A percentile compares a stretch with the other conserved stretches of the same genome.
Evolutionary conservation across 2,113 vertebrate genomes (phyloP).

Genomic region (Ammodytes dubius): DNA sequence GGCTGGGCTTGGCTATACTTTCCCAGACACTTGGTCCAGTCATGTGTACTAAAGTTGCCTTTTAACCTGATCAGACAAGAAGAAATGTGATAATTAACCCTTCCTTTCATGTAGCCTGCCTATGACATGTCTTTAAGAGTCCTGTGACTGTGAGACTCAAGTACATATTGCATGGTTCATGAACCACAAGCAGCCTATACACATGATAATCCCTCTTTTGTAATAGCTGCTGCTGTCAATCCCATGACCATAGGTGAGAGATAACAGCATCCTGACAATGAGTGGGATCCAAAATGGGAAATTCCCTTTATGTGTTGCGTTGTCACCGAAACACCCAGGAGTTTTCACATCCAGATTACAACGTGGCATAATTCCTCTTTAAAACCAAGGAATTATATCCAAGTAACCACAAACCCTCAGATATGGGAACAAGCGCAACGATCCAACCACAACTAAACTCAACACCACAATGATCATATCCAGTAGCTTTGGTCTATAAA

Average conservation of each 20-base stretch:
- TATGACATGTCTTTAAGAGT: slow-evolving; percentile 13
- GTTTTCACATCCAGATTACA: not conserved
- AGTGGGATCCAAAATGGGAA: not conserved
- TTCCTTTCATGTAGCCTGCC: not conserved
- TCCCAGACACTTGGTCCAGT: too few species aligned
- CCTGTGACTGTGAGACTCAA: not conserved
- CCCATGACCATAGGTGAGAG: not conserved
- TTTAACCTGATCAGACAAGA: not conserved
- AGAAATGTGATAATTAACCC: not conserved
- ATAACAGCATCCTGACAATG: not conserved
- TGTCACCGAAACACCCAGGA: not conserved
- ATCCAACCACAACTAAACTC: slow-evolving; percentile 27
- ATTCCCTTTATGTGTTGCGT: not conserved
- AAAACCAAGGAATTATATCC: not conserved
- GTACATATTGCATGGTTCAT: not conserved
- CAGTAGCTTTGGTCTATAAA: slow-evolving; percentile 43
- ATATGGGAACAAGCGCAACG: slow-evolving; percentile 8
- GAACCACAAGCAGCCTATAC: not conserved
- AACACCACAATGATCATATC: not conserved
- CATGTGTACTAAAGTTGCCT: too few species aligned
- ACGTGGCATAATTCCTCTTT: not conserved
- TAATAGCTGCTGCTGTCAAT: not conserved
- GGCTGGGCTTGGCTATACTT: not conserved
- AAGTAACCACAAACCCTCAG: not conserved
- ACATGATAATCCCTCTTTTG: slow-evolving; percentile 4